Evolutionary conservation across 2,888 invertebrate species (phyloP).

Genomic region (Meteorus cinctellus): DNA sequence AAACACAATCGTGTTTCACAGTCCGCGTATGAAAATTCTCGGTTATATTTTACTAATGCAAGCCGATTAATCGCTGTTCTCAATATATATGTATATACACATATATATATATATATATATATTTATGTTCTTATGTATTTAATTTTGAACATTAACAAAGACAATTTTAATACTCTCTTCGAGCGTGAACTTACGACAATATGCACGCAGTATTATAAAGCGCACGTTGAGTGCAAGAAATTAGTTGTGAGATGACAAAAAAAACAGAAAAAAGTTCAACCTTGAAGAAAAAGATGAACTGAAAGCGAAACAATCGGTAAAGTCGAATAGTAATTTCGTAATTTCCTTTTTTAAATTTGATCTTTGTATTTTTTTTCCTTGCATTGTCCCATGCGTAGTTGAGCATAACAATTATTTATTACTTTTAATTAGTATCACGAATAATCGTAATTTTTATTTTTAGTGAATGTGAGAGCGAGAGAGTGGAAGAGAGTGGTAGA

Average conservation of each 20-base stretch:
- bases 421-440: slow-evolving; percentile 51
- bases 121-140: neutral
- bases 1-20: slow-evolving; percentile 15
- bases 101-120: slow-evolving; percentile 1
- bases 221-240: slow-evolving; percentile 28
- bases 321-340: neutral
- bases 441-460: slow-evolving; percentile 7
- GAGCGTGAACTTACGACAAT: slow-evolving; percentile 31
- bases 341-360: slow-evolving; percentile 5
- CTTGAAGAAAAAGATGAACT: slow-evolving; percentile 34
- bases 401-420: slow-evolving; percentile 57
- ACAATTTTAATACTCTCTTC: slow-evolving; percentile 27
- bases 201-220: slow-evolving; percentile 54
- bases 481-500: neutral
- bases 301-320: slow-evolving; percentile 25
- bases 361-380: slow-evolving; percentile 22
- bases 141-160: slow-evolving; percentile 30
- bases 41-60: slow-evolving; percentile 9
- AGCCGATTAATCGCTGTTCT: slow-evolving; percentile 6
- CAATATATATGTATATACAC: slow-evolving; percentile 1
- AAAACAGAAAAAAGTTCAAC: neutral
- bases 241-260: neutral
- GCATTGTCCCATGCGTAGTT: slow-evolving; percentile 48
- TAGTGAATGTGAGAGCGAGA: neutral
- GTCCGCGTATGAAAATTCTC: slow-evolving; percentile 4